These are phyloP conservation scores for Camelus dromedarius DNA, from an alignment of 2,113 vertebrate genomes.

Conservation along the genomic window DNA sequence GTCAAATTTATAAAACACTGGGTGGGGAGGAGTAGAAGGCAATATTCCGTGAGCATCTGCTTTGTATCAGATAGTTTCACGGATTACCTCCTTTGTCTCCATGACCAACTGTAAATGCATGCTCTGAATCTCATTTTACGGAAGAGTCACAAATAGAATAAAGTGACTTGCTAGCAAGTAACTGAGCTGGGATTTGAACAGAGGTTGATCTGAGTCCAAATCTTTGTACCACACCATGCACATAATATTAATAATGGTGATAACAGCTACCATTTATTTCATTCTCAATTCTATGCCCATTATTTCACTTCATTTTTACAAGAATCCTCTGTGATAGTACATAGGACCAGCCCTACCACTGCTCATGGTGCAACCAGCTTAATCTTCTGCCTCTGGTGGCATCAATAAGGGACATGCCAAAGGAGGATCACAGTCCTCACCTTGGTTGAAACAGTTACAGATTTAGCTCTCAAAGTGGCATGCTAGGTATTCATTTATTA, in stretches of 20 bases:
- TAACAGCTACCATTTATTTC: not conserved
- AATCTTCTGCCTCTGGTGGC: not conserved
- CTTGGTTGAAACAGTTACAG: not conserved
- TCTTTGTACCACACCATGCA: not conserved
- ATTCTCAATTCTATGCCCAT: not conserved
- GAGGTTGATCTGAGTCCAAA: not conserved
- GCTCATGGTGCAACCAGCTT: fast-evolving
- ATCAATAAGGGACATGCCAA: not conserved
- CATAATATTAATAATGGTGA: not conserved
- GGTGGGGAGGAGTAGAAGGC: not conserved
- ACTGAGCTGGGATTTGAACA: not conserved
- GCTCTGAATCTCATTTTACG: not conserved
- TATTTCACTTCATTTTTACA: not conserved
- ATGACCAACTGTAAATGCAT: not conserved
- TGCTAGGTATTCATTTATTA: not conserved
- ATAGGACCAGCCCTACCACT: not conserved
- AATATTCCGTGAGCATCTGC: not conserved
- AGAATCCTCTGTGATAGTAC: not conserved
- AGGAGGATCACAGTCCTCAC: not conserved
- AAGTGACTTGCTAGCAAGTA: not conserved
- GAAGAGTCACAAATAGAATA: not conserved
- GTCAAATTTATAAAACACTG: not conserved
- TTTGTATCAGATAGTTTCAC: not conserved
- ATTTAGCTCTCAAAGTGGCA: not conserved
- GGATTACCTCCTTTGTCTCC: not conserved